Evolutionary conservation across 2,888 invertebrate genomes (phyloP).

Genomic region (Allophyes oxyacanthae): DNA sequence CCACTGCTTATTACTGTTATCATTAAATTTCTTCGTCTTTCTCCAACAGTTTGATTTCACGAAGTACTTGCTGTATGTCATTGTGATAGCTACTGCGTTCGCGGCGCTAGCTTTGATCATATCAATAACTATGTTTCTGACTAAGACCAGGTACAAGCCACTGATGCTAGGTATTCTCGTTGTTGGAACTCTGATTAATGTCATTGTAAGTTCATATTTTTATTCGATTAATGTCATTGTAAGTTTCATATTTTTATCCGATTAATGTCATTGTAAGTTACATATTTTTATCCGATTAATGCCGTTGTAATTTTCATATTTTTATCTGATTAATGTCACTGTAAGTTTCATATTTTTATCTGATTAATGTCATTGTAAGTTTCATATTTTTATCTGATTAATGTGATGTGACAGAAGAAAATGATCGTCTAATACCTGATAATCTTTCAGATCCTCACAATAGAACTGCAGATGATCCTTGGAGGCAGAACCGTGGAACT

Average conservation of each 20-base stretch:
- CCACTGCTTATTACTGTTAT: too few species aligned
- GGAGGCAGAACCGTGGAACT: constrained; percentile 68
- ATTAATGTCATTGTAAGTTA: too few species aligned
- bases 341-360: too few species aligned
- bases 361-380: too few species aligned
- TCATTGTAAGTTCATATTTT: constrained; percentile 61
- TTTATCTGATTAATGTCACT: too few species aligned
- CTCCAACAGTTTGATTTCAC: constrained; percentile 73
- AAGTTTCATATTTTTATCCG: too few species aligned
- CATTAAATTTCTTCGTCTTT: too few species aligned
- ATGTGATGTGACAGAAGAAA: too few species aligned
- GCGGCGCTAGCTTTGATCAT: constrained; percentile 36
- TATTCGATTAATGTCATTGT: too few species aligned
- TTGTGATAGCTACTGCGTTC: constrained; percentile 58
- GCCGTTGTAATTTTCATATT: too few species aligned
- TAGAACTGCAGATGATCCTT: constrained; percentile 74
- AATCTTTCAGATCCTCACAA: constrained; percentile 63
- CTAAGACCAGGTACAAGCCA: constrained; percentile 37
- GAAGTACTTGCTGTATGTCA: constrained; percentile 59
- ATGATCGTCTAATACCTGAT: not conserved
- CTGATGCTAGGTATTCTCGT: constrained; percentile 51
- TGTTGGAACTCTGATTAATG: constrained; percentile 54
- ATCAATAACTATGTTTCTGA: constrained; percentile 35
- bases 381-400: too few species aligned
- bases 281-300: too few species aligned